Base-by-base conservation (phyloP, 2,888 invertebrate species). In the Sinopyrophorus schimmeli region DNA sequence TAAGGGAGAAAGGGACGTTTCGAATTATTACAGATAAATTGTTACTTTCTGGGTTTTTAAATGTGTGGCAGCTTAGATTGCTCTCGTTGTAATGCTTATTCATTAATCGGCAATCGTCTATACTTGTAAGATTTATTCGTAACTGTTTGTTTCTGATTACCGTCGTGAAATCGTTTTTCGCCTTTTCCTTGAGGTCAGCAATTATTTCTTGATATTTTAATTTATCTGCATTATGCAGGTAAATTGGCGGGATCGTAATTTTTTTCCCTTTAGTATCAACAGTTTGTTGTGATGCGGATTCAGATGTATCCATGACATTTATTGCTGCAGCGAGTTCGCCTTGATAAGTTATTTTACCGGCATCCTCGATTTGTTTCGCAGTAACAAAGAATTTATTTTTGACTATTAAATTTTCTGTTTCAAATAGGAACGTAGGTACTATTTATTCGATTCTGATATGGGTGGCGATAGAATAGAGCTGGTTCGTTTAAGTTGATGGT, bases 361-460 rank as follows among this genome's bases (percentile, higher is more conserved):
- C 16, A 5, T 31, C 11, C 17, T 17, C n/a, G n/a, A 31, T 31
- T 9, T 31, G 31, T 31, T 31, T 11, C n/a, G 14, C 17, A 5
- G 31, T 16, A 11, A 40, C 14, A 31, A 30, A 24, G 31, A 27
- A 37, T 31, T 17, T 38, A 11, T 31, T 14, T 6, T n/a, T 38
- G 11, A 11, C 20, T 35, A 38, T 30, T 37, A 9, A 26, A 24
- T 31, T 32, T 24, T 9, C 6, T 16, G 12, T 17, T 32, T 46
- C 39, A 21, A 39, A 32, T 23, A 28, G 26, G n/a, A n/a, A n/a
- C n/a, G n/a, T n/a, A n/a, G n/a, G 23, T 40, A 40, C 31, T 18
- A n/a, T n/a, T n/a, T n/a, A n/a, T n/a, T n/a, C n/a, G n/a, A n/a
- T n/a, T n/a, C n/a, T n/a, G n/a, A n/a, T n/a, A n/a, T n/a, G n/a